These are phyloP conservation scores for Drosophila baimaii DNA, from an alignment of 1,140 invertebrate genomes.

Conservation along the genomic window DNA sequence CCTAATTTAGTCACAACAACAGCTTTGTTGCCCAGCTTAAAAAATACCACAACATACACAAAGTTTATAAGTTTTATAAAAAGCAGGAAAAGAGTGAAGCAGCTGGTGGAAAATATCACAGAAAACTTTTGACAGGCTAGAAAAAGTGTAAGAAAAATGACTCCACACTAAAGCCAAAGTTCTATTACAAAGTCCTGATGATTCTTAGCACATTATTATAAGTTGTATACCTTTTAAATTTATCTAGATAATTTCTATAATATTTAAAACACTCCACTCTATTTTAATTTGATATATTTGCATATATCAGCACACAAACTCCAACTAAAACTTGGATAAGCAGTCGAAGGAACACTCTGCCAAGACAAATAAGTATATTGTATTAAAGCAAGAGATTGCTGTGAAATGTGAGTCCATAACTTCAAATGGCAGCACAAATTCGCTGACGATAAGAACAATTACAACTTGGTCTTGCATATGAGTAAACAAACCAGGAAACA, in stretches of 20 bases:
- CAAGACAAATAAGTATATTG: conserved; percentile 7
- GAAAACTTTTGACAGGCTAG: conserved; percentile 18
- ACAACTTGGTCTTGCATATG: conserved; percentile 35
- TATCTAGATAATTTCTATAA: not conserved
- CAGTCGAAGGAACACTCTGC: not conserved
- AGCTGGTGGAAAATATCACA: conserved; percentile 3
- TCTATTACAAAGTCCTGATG: not conserved
- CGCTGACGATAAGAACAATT: conserved; percentile 11
- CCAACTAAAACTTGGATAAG: conserved; percentile 4
- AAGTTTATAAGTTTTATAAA: conserved; percentile 42
- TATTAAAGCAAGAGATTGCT: not conserved
- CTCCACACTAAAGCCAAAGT: not conserved
- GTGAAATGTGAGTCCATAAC: not conserved
- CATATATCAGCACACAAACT: not conserved
- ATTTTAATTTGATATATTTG: not conserved
- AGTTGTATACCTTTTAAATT: not conserved
- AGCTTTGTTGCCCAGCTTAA: not conserved
- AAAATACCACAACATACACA: not conserved
- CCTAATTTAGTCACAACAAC: too few species aligned
- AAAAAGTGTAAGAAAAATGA: conserved; percentile 15
- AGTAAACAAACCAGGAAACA: conserved; percentile 42
- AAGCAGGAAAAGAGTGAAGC: conserved; percentile 2
- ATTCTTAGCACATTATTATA: too few species aligned
- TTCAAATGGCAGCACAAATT: conserved; percentile 8
- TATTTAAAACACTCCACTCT: not conserved